phyloP scores from a whole-genome alignment of 2,113 vertebrate genomes.

The Ctenodactylus gundi region DNA sequence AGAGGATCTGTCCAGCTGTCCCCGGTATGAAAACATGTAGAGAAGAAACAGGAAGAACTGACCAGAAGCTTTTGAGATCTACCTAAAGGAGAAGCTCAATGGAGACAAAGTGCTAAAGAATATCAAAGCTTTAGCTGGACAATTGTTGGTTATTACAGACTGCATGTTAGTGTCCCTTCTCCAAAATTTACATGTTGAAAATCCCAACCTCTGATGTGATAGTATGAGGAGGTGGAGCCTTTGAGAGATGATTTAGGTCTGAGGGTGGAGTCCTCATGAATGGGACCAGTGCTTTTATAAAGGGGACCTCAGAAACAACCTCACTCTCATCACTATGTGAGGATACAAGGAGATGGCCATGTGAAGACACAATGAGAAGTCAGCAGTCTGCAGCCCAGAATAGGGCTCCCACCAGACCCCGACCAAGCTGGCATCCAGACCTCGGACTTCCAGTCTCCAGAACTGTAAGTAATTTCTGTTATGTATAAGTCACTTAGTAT shows the following conservation, averaged over 20 bases:
- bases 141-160: not conserved
- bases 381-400: not conserved
- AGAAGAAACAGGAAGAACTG: not conserved
- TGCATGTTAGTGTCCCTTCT: not conserved
- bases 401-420: not conserved
- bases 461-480: conserved; percentile 22
- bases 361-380: not conserved
- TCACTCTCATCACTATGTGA: not conserved
- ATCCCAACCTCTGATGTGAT: not conserved
- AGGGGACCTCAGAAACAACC: not conserved
- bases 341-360: not conserved
- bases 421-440: not conserved
- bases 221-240: not conserved
- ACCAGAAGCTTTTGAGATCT: not conserved
- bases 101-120: not conserved
- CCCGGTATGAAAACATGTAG: not conserved
- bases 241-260: not conserved
- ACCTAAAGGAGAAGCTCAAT: not conserved
- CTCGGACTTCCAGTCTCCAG: not conserved
- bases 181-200: not conserved
- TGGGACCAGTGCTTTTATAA: not conserved
- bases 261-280: not conserved
- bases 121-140: not conserved
- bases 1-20: not conserved
- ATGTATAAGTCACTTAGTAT: not conserved